Conservation (phyloP, 2,888 invertebrate genomes). For the Drosophila parthenogenetica region DNA sequence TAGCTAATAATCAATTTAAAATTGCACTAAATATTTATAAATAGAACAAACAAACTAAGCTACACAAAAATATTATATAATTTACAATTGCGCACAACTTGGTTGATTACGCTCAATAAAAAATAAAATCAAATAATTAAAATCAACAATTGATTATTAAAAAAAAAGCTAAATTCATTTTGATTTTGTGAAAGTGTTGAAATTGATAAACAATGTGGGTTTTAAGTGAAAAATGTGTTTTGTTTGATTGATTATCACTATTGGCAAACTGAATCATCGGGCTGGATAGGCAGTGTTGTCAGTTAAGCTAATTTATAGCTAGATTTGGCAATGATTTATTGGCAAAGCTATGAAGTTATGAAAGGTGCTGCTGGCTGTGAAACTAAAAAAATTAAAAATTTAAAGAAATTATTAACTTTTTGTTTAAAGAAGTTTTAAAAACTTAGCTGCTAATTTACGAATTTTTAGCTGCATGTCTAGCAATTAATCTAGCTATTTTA, state of each 20-base stretch:
- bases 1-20: conserved; percentile 39
- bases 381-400: too few relatives aligned
- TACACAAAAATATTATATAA: conserved; percentile 26
- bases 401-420: too few relatives aligned
- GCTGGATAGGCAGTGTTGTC: too few relatives aligned
- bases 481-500: too few relatives aligned
- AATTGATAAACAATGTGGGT: conserved; percentile 2
- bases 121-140: neutral
- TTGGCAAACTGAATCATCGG: conserved; percentile 35
- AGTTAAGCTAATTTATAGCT: too few relatives aligned
- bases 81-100: conserved; percentile 35
- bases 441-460: too few relatives aligned
- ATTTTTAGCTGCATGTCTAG: too few relatives aligned
- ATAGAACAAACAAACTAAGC: conserved; percentile 29
- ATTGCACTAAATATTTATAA: conserved; percentile 47
- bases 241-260: conserved; percentile 18
- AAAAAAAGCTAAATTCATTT: conserved; percentile 32
- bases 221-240: conserved; percentile 13
- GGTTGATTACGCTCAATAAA: conserved; percentile 24
- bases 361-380: too few relatives aligned
- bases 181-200: conserved; percentile 14
- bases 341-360: too few relatives aligned
- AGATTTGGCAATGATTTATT: too few relatives aligned
- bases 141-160: conserved; percentile 39
- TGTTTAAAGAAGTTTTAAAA: too few relatives aligned